Conservation (phyloP, 2,888 invertebrate genomes). For the Apotomis capreana region DNA sequence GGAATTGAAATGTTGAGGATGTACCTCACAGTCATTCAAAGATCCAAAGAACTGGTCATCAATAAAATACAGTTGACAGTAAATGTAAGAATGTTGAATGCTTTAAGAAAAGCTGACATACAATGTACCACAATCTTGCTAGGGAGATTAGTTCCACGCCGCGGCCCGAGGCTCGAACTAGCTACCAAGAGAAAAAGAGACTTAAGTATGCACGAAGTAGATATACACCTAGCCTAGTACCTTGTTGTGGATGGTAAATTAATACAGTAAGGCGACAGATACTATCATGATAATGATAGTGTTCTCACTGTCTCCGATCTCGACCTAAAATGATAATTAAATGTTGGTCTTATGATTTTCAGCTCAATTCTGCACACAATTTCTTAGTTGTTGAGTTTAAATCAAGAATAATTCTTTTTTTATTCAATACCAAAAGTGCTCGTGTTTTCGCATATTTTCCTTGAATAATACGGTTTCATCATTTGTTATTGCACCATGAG, state of each 20-base stretch:
- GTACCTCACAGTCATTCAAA: too few relatives aligned
- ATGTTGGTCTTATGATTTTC: background rate
- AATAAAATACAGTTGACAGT: too few relatives aligned
- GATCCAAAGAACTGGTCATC: too few relatives aligned
- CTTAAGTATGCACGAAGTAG: background rate
- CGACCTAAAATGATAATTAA: constrained; percentile 20
- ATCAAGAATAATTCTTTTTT: too few relatives aligned
- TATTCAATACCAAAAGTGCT: too few relatives aligned
- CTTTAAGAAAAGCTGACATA: background rate
- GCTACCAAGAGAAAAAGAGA: constrained; percentile 40
- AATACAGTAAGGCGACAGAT: constrained; percentile 2
- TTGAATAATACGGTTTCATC: background rate
- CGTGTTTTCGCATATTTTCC: too few relatives aligned
- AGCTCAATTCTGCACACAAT: too few relatives aligned
- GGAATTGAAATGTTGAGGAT: too few relatives aligned
- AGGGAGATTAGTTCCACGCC: constrained; percentile 63
- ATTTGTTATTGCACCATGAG: background rate
- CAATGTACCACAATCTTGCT: constrained; percentile 29
- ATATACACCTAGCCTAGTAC: background rate
- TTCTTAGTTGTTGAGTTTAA: too few relatives aligned
- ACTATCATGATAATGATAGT: constrained; percentile 14
- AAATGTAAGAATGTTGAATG: background rate
- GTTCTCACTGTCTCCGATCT: background rate
- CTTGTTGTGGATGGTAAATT: background rate
- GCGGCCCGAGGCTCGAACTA: constrained; percentile 54